phyloP scores from a whole-genome alignment of 2,888 invertebrate species.

The Anthrax anthrax region DNA sequence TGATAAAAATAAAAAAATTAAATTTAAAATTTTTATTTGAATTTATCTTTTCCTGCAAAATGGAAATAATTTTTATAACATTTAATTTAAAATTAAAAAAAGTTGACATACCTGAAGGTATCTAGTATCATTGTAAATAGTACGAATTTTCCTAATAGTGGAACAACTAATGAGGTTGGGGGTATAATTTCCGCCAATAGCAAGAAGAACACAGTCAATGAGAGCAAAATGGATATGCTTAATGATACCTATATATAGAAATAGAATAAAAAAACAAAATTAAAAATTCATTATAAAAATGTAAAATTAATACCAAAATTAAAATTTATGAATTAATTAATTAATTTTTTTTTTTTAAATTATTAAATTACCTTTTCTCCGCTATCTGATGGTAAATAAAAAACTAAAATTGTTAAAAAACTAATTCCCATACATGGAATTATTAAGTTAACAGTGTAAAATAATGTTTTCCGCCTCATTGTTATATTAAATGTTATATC shows the following conservation, averaged over 20 bases:
- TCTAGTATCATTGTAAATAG: slow-evolving; percentile 93
- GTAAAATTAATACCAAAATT: background rate
- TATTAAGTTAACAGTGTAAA: slow-evolving; percentile 93
- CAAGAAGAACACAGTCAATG: slow-evolving; percentile 92
- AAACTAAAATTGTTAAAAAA: slow-evolving; percentile 90
- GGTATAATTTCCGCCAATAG: slow-evolving; percentile 78
- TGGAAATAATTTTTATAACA: too few species aligned
- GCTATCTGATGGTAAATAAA: slow-evolving; percentile 93
- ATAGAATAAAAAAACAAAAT: too few species aligned
- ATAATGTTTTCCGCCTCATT: slow-evolving; percentile 87
- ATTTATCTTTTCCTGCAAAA: too few species aligned
- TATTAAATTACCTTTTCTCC: slow-evolving; percentile 74
- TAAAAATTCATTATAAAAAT: too few species aligned
- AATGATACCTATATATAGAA: slow-evolving; percentile 57
- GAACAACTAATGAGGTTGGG: slow-evolving; percentile 85
- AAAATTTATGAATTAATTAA: background rate
- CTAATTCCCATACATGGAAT: slow-evolving; percentile 96
- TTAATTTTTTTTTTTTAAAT: background rate
- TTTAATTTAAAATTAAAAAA: too few species aligned
- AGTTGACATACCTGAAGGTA: slow-evolving; percentile 71
- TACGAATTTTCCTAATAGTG: slow-evolving; percentile 85
- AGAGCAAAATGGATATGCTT: slow-evolving; percentile 87
- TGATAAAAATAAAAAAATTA: too few species aligned
- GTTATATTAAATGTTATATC: slow-evolving; percentile 97
- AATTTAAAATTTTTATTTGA: too few species aligned